Conservation (phyloP, 2,888 invertebrate species). For the Carabus problematicus region DNA sequence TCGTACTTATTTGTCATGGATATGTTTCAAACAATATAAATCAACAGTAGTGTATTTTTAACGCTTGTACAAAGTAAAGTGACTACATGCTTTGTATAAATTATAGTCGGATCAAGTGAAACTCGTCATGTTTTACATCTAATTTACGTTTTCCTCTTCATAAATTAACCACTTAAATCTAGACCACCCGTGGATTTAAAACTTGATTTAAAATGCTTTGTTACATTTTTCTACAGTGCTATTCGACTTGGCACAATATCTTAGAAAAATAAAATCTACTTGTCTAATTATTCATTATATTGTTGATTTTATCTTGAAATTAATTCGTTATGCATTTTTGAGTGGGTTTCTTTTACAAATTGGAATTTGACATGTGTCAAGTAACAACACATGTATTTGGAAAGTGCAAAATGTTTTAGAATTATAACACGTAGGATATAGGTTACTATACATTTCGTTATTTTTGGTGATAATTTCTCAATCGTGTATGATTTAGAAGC, state of each 20-base stretch:
- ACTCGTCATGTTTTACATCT: slow-evolving; percentile 36
- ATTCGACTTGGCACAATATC: neutral
- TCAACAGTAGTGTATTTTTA: slow-evolving; percentile 30
- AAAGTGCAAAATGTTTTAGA: slow-evolving; percentile 11
- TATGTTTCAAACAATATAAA: slow-evolving; percentile 35
- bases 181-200: slow-evolving; percentile 39
- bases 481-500: too few relatives aligned
- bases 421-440: too few relatives aligned
- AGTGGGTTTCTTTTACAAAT: too few relatives aligned
- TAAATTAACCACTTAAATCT: slow-evolving; percentile 36
- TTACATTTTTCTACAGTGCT: slow-evolving; percentile 23
- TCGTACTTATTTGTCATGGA: slow-evolving; percentile 34
- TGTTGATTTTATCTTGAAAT: neutral
- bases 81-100: slow-evolving; percentile 32
- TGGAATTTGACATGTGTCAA: neutral
- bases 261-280: neutral
- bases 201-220: slow-evolving; percentile 27
- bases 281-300: neutral
- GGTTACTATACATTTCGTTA: too few relatives aligned
- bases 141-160: slow-evolving; percentile 37
- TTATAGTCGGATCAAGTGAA: slow-evolving; percentile 32
- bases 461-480: too few relatives aligned
- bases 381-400: slow-evolving; percentile 6
- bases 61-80: slow-evolving; percentile 28
- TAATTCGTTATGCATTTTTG: too few relatives aligned